Percentiles rank a stretch among this genome's conserved stretches.
phyloP scores from a whole-genome alignment of 1,140 invertebrate genomes.

The Drosophila hydei region DNA sequence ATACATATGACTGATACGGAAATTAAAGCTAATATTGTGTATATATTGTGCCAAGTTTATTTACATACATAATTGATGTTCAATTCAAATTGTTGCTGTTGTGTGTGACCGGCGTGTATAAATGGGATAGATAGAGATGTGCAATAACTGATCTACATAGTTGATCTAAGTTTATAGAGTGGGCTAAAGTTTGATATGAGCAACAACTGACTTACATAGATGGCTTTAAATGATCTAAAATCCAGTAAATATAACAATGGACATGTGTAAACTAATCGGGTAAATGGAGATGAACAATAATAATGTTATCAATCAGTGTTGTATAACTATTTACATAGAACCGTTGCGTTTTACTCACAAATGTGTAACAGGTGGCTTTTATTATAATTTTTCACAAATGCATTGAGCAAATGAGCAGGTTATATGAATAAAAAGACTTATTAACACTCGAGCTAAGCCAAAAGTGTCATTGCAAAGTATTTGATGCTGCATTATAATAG shows the following conservation, averaged over 20 bases:
- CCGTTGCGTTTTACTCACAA: too few relatives aligned
- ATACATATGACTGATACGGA: slow-evolving; percentile 40
- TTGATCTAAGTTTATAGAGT: too few relatives aligned
- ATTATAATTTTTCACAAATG: too few relatives aligned
- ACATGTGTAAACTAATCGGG: too few relatives aligned
- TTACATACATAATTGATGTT: slow-evolving; percentile 23
- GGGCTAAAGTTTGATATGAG: not conserved
- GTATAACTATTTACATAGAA: too few relatives aligned
- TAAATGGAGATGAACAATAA: too few relatives aligned
- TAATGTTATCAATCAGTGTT: too few relatives aligned
- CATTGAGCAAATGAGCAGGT: too few relatives aligned
- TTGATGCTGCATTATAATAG: too few relatives aligned
- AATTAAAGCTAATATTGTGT: slow-evolving; percentile 39
- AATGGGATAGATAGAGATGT: slow-evolving; percentile 4
- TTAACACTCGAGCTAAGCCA: not conserved
- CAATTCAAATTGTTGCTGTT: not conserved
- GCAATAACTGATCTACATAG: not conserved
- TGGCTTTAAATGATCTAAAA: not conserved
- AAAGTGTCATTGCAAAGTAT: not conserved
- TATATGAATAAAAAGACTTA: not conserved
- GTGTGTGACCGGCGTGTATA: not conserved
- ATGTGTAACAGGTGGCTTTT: not conserved
- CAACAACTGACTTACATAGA: not conserved
- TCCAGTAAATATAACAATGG: not conserved
- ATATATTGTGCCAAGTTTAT: slow-evolving; percentile 48